A percentile compares a stretch with the other conserved stretches of the same genome.
Evolutionary conservation across 2,888 invertebrate genomes (phyloP).

Genomic region (Pristionchus mayeri): DNA sequence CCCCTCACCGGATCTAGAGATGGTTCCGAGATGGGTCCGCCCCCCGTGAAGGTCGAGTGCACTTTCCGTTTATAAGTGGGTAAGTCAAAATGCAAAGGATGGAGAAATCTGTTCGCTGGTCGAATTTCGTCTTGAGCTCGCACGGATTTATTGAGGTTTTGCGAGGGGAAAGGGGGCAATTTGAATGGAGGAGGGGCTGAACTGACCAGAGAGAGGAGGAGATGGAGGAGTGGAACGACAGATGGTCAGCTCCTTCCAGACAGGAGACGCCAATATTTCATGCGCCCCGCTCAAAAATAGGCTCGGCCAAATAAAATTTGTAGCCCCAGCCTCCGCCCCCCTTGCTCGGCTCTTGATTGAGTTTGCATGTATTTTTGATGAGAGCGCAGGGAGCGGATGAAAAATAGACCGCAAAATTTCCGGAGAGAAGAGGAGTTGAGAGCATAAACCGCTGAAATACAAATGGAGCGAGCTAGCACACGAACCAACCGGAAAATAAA

Average conservation of each 20-base stretch:
- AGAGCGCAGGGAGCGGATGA: neutral
- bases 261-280: neutral
- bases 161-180: neutral
- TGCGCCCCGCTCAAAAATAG: constrained; percentile 1
- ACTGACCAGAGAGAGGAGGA: neutral
- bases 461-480: neutral
- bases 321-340: no score
- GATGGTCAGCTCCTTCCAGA: neutral
- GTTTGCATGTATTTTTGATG: constrained; percentile 36
- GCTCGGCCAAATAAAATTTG: constrained; percentile 13
- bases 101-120: neutral
- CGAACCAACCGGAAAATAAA: constrained; percentile 32
- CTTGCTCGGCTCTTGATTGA: neutral
- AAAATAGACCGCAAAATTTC: constrained; percentile 20
- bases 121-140: neutral
- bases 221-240: neutral
- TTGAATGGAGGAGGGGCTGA: neutral
- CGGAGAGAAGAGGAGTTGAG: neutral
- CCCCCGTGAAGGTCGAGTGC: neutral
- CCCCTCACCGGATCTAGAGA: neutral
- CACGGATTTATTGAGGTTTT: neutral
- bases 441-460: neutral
- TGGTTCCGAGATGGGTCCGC: neutral
- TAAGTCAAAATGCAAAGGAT: no score
- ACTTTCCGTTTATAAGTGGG: no score